Evolutionary conservation across 2,797 vertebrate species (phyloP), one percentile per base, ranked within the genome.

Genomic region (Eospalax fontanierii): DNA sequence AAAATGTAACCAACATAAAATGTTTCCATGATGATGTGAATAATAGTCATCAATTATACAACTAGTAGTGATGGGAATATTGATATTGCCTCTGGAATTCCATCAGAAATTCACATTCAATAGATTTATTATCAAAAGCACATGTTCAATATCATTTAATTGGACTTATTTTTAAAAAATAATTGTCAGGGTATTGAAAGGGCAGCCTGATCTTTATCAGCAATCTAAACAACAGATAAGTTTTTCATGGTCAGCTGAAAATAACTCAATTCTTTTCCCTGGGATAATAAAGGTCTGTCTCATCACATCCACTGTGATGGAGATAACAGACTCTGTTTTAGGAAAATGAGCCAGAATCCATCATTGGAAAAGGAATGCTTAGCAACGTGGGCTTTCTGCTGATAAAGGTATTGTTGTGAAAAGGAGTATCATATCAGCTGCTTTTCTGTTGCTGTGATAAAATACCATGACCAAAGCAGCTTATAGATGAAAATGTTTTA

Each of bases 1-100:
- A 73, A 71, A 86, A 46, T 78, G 16, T 33, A 63, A 50, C 75
- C n/a, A 82, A 89, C 10, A 15, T 19, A 83, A 93, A 93, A 63
- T 50, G 35, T 74, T 78, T 26, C 54, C 28, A 83, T 6, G 9
- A 7, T 59, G 43, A 75, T 74, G 4, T 2, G 33, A 94, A 82
- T 9, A 68, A 63, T 12, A 95, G 30, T 8, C 46, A 6, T 71
- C 71, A 84, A 71, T n/a, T 66, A 79, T 65, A 57, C 15, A 91
- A 84, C 80, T 70, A 83, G 75, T 43, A 22, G 71, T 57, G 63
- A 70, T 26, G 89, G 54, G 90, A 65, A 81, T 66, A 33, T 15
- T 68, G 30, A 79, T 38, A 63, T 30, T 92, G 2, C 18, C 38
- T 90, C 71, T 66, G 30, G 19, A 79, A 83, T 86, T 46, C 26